Percentiles rank a stretch among this genome's conserved stretches.
Evolutionary conservation across 2,797 vertebrate species (phyloP).

Genomic region (Anabacerthia variegaticeps): DNA sequence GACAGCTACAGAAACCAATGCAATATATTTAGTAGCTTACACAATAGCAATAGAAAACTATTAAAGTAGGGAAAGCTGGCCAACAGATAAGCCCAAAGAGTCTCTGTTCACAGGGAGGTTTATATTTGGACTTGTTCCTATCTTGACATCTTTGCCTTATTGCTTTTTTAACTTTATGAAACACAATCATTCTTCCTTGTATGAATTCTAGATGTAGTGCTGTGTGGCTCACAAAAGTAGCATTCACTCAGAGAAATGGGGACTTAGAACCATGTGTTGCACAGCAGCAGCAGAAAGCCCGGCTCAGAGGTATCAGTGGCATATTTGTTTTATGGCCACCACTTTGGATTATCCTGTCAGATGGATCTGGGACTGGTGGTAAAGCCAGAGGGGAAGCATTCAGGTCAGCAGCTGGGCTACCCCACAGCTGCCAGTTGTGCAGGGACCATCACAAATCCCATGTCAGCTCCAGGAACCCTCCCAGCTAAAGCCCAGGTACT

Average conservation of each 20-base stretch:
- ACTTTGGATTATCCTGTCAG: neutral
- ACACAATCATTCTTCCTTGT: neutral
- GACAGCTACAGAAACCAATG: neutral
- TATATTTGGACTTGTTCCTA: neutral
- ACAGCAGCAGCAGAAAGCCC: neutral
- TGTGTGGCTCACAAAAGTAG: neutral
- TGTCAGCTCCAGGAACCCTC: neutral
- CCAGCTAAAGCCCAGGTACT: neutral
- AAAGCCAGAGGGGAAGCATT: neutral
- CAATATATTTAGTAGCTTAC: neutral
- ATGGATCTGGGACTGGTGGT: neutral
- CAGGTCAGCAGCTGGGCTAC: neutral
- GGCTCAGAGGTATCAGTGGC: neutral
- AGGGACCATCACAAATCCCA: accelerated
- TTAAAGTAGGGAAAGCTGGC: neutral
- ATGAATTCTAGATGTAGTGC: neutral
- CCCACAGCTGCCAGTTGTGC: neutral
- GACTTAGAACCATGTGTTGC: neutral
- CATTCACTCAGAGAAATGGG: neutral
- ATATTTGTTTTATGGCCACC: accelerated
- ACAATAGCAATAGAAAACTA: neutral
- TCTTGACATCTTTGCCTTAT: neutral
- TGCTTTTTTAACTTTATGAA: neutral
- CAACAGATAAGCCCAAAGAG: neutral
- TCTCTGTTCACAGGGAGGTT: neutral